Base-by-base conservation (phyloP, 2,888 invertebrate genomes). In the Oligia strigilis region DNA sequence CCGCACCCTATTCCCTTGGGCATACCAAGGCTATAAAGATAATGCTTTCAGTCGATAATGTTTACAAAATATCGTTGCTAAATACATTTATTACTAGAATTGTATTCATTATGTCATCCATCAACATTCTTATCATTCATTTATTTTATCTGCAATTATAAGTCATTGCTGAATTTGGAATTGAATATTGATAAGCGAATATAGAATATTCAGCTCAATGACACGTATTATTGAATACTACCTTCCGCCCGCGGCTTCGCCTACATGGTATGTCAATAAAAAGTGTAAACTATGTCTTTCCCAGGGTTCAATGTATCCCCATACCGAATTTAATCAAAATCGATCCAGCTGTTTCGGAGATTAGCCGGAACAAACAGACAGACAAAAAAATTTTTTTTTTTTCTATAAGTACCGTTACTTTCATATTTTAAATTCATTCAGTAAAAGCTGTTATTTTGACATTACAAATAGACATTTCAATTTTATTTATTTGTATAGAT, bases 61-160 rank as follows among this genome's bases (percentile, higher is more conserved):
- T 78, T 84, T 84, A 87, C 58, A 87, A 87, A 60, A 87, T 83
- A 75, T 58, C 8, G 64, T 75, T 46, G 71, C 65, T 66, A 58
- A 73, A 74, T 67, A 83, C 46, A 67, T 75, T 66, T 78, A 83
- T 88, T 82, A 66, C 78, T 72, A 72, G 81, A 85, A 83, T 79
- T 81, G 82, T 84, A 84, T 88, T 78, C 78, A 84, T 89, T 87
- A 89, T 88, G 71, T 82, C 85, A 90, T 87, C 89, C 78, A 86
- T 84, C 89, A 90, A 86, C 74, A 85, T 79, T 80, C 73, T 84
- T 87, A 86, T 86, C 29, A 29, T 29, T 29, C 85, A 46, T 72
- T 84, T 23, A 46, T 65, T 80, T 58, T 77, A 85, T 86, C 86
- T 73, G 72, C 5, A 58, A 9, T 66, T 85, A 55, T 73, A 66